Evolutionary conservation across 2,888 invertebrate genomes (phyloP), one percentile per base, ranked within the genome.

Genomic region (Drosophila nr. perissopoda): DNA sequence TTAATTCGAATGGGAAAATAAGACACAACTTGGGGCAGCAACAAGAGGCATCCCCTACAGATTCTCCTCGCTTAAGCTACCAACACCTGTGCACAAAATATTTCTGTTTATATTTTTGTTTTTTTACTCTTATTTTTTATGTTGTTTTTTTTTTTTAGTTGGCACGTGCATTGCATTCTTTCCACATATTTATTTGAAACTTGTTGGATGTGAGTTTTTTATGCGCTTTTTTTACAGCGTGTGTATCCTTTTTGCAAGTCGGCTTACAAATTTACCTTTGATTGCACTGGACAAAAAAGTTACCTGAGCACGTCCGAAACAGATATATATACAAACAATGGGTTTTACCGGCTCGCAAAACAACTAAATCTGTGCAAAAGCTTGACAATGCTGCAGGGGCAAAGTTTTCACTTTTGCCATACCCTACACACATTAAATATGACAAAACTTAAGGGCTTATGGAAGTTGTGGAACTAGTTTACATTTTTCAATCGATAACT

Each of bases 1-100:
- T 89, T 79, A 84, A 88, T 88, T 75, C 85, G 82, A 81, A 84
- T 75, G 76, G 73, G 84, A 84, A 84, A 73, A 76, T 84, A 89
- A 81, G 88, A 72, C 82, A 89, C 81, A 84, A 40, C 81, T 70
- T 52, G 73, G 59, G 27, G 60, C 27, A 52, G 57, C 61, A 48
- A 68, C 76, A 63, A 76, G 70, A 74, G 83, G 76, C 85, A 75
- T 52, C 67, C 63, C 57, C 57, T 16, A 16, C 31, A 21, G 16
- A 36, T 16, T 31, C 21, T 33, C 27, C n/a, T 21, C 34, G 4
- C 11, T 34, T 46, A 27, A 18, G 34, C 59, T 4, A 25, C 33
- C 3, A 68, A 54, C 76, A 86, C 81, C 89, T 86, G 83, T 56
- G 56, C 51, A 36, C 52, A 89, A 79, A 71, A 83, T 76, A 63